A percentile compares a stretch with the other conserved stretches of the same genome.
Conservation (phyloP, 2,888 invertebrate species). For the Actias luna region DNA sequence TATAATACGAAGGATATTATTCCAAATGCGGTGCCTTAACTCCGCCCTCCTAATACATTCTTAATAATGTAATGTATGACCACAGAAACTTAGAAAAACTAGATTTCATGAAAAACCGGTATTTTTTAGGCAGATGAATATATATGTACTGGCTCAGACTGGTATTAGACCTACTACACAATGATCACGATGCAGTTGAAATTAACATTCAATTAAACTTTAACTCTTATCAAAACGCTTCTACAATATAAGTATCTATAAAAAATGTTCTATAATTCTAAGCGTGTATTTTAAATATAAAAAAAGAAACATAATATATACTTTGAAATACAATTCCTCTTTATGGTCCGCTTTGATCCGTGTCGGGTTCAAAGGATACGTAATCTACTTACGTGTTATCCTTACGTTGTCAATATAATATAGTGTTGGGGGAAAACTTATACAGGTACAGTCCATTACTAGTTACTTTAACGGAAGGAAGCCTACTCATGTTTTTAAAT, state of each 20-base stretch:
- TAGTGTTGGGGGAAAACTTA: constrained; percentile 12
- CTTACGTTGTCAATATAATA: constrained; percentile 18
- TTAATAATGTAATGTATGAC: too few species aligned
- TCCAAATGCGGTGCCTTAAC: too few species aligned
- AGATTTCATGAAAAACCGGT: too few species aligned
- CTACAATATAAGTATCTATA: background rate
- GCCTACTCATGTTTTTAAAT: background rate
- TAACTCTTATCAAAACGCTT: too few species aligned
- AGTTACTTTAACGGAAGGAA: constrained; percentile 4
- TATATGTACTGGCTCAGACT: too few species aligned
- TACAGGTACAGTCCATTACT: constrained; percentile 4
- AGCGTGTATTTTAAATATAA: background rate
- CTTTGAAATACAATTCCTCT: constrained; percentile 11
- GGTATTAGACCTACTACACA: too few species aligned
- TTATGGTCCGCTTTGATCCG: constrained; percentile 34
- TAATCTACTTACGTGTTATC: constrained; percentile 40
- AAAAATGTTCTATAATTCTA: background rate
- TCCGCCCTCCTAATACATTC: too few species aligned
- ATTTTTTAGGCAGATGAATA: too few species aligned
- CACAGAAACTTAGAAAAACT: too few species aligned
- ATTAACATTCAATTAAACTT: too few species aligned
- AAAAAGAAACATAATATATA: background rate
- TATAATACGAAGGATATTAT: too few species aligned
- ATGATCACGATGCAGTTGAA: too few species aligned
- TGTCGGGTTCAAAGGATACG: constrained; percentile 33